Conservation (phyloP, 2,113 vertebrate species). For the Vimba vimba region DNA sequence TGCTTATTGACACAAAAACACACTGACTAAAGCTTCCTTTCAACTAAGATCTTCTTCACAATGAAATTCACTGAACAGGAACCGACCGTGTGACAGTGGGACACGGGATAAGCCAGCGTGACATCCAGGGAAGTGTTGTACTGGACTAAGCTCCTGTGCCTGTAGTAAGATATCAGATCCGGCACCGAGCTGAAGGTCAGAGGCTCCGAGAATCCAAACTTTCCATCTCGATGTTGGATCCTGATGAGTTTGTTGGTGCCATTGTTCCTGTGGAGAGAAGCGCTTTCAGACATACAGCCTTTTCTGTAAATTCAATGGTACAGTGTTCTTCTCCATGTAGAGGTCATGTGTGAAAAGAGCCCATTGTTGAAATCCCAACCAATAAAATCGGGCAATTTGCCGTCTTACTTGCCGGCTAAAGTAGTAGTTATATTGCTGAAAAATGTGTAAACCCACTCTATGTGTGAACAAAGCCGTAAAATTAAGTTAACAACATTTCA, state of each 20-base stretch:
- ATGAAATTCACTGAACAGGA: background rate
- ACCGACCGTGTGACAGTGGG: background rate
- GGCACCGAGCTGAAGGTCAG: conserved; percentile 92
- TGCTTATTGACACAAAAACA: background rate
- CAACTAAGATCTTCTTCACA: background rate
- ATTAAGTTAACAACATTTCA: background rate
- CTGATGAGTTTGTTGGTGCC: conserved; percentile 96
- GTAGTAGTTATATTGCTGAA: background rate
- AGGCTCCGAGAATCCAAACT: conserved; percentile 95
- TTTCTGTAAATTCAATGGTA: background rate
- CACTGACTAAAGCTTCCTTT: background rate
- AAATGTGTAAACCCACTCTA: no score
- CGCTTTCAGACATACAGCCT: background rate
- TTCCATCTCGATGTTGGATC: conserved; percentile 92
- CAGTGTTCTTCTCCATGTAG: background rate
- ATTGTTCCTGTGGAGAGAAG: conserved; percentile 82
- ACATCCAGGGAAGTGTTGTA: conserved; percentile 95
- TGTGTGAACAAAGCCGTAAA: background rate
- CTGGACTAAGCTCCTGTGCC: conserved; percentile 91
- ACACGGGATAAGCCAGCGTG: conserved; percentile 88
- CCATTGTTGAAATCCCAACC: background rate
- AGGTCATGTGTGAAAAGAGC: background rate
- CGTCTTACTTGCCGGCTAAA: background rate
- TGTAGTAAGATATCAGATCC: conserved; percentile 95
- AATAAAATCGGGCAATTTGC: background rate